Evolutionary conservation across 2,888 invertebrate genomes (phyloP).

Genomic region (Diarsia brunnea): DNA sequence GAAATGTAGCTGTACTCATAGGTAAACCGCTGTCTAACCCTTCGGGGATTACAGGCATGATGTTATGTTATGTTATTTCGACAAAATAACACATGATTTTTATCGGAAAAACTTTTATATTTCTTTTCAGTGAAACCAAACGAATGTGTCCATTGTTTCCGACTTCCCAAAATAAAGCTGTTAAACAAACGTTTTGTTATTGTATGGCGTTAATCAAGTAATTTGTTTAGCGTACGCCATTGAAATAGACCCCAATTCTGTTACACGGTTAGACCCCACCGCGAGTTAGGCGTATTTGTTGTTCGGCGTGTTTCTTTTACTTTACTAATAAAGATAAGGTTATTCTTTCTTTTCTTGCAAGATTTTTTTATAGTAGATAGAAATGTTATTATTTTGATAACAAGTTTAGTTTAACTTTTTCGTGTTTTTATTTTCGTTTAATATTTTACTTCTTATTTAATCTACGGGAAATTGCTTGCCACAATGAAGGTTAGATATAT

Average conservation of each 20-base stretch:
- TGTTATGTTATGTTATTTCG: neutral
- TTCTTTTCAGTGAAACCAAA: conserved; percentile 10
- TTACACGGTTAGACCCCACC: conserved; percentile 47
- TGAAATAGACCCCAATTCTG: conserved; percentile 41
- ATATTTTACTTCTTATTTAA: neutral
- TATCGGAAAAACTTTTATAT: conserved; percentile 18
- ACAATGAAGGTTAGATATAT: neutral
- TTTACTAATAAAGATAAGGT: conserved; percentile 36
- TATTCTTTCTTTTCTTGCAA: conserved; percentile 2
- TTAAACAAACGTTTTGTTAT: conserved; percentile 64
- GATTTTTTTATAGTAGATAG: conserved; percentile 1
- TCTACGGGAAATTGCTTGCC: neutral
- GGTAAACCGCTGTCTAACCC: no score
- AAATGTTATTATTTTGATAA: neutral
- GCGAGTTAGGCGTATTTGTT: conserved; percentile 52
- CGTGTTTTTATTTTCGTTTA: neutral
- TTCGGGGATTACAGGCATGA: no score
- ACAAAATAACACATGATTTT: neutral
- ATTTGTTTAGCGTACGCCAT: conserved; percentile 61
- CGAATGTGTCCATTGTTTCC: conserved; percentile 41
- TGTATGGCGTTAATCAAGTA: conserved; percentile 62
- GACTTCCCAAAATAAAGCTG: conserved; percentile 34
- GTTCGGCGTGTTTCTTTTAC: conserved; percentile 13
- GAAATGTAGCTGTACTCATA: no score
- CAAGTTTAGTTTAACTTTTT: neutral